Evolutionary conservation across 1,140 invertebrate species (phyloP), one percentile per base, ranked within the genome.

Genomic region (Zaprionus ornatus): DNA sequence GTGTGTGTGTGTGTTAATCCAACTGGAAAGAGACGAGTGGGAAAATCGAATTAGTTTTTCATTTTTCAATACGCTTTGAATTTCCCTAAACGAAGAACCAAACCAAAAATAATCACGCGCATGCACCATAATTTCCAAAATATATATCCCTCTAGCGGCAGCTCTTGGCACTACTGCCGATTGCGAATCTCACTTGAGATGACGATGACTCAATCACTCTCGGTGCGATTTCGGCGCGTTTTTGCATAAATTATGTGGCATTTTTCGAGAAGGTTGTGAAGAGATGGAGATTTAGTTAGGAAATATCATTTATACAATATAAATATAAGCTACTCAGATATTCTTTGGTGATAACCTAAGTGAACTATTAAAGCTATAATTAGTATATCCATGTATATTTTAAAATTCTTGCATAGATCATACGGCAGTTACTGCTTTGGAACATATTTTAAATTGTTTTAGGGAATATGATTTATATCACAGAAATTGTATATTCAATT

Each of bases 31-130:
- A 71, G 57, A 48, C 4, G 52, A 60, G 29, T 4, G 10, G 7
- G 15, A 72, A 72, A 71, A 55, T 27, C 52, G 15, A 29, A 60
- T 63, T 75, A 64, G 21, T 74, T 56, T 37, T 64, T 15, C 35
- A 21, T 74, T 56, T 37, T 64, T 15, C 35, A 21, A 10, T 17
- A 15, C 0, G 10, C 19, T 23, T 1, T 4, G 37, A 76, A 76
- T 65, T 75, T 71, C 68, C 67, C 57, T 68, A 54, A 75, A 75
- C 73, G 17, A 70, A 71, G 73, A 75, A 71, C 48, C 35, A 56
- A 75, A 75, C 73, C 73, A 57, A 19, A 65, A 40, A 69, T 57
- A 40, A 69, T 57, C 57, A 29, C 40, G 67, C 60, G 67, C 67
- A 52, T 10, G 32, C 57, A 56, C 59, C 60, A 40, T 17, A 40